A percentile compares a stretch with the other conserved stretches of the same genome.
These are phyloP conservation scores for Priocnemis perturbator DNA, from an alignment of 2,888 invertebrate genomes.

Conservation along the genomic window DNA sequence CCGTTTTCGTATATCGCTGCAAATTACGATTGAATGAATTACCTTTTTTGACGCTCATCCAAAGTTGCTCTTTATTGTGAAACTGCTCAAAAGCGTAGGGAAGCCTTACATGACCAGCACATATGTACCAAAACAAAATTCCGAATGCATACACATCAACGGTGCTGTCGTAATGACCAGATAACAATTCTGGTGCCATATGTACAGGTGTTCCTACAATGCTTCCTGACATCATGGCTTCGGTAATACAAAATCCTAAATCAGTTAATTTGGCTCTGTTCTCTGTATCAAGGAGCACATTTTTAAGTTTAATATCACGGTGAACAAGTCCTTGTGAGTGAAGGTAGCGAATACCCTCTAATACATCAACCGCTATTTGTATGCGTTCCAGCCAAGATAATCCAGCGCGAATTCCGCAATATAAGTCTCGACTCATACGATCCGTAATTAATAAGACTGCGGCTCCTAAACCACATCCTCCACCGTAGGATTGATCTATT, in stretches of 20 bases:
- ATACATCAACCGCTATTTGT: slow-evolving; percentile 87
- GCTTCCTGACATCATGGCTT: slow-evolving; percentile 93
- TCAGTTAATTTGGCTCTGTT: slow-evolving; percentile 90
- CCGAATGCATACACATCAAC: slow-evolving; percentile 95
- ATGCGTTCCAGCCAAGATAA: slow-evolving; percentile 81
- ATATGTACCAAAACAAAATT: slow-evolving; percentile 92
- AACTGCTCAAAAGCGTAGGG: slow-evolving; percentile 89
- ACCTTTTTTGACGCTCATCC: slow-evolving; percentile 91
- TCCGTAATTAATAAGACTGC: slow-evolving; percentile 90
- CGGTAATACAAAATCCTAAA: slow-evolving; percentile 92
- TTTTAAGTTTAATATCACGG: slow-evolving; percentile 92
- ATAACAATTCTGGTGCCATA: slow-evolving; percentile 93
- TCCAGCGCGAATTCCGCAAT: slow-evolving; percentile 84
- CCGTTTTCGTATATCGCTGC: background rate
- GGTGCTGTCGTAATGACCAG: slow-evolving; percentile 87
- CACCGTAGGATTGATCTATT: slow-evolving; percentile 86
- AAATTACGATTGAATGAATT: slow-evolving; percentile 25
- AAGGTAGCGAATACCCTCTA: slow-evolving; percentile 91
- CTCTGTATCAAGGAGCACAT: slow-evolving; percentile 85
- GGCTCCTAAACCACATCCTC: slow-evolving; percentile 77
- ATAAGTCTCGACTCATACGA: slow-evolving; percentile 85
- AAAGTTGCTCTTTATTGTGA: slow-evolving; percentile 90
- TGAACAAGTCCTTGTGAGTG: slow-evolving; percentile 91
- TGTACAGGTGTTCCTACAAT: slow-evolving; percentile 93
- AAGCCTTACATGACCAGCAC: slow-evolving; percentile 87